A percentile compares a stretch with the other conserved stretches of the same genome.
Evolutionary conservation across 2,113 vertebrate genomes (phyloP).

Genomic region (Bos indicus): DNA sequence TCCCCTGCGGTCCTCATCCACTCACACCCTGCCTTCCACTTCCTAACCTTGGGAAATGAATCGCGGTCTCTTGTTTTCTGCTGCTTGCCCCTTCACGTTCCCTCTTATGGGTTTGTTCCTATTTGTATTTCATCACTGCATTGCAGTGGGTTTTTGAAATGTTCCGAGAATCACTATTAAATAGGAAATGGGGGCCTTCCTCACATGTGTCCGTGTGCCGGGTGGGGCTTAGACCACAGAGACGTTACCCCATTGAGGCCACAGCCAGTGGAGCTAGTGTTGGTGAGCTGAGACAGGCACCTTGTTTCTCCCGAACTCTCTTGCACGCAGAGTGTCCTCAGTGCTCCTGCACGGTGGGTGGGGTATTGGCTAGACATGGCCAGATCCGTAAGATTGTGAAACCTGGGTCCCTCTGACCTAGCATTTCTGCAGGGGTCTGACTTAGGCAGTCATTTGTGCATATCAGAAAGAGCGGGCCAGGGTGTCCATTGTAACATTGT

Average conservation of each 20-base stretch:
- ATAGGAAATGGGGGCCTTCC: background rate
- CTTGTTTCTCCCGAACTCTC: background rate
- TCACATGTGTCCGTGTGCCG: background rate
- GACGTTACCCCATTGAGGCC: background rate
- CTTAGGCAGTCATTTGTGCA: background rate
- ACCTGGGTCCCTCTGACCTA: background rate
- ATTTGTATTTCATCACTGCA: background rate
- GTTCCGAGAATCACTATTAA: background rate
- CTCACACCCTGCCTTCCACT: too few species aligned
- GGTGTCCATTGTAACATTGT: background rate
- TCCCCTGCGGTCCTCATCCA: background rate
- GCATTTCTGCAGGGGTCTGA: background rate
- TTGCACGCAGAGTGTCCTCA: background rate
- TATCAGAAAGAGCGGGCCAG: background rate
- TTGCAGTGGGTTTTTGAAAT: background rate
- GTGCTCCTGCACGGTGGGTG: background rate
- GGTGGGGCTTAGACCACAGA: background rate
- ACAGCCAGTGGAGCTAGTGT: background rate
- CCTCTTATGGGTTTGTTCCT: background rate
- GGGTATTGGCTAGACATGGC: background rate
- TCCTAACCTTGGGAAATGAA: background rate
- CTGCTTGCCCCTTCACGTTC: background rate
- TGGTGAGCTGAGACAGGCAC: background rate
- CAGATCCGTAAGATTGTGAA: background rate
- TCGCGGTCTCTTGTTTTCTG: background rate